A percentile compares a stretch with the other conserved stretches of the same genome.
These are phyloP conservation scores for Pituophis catenifer DNA, from an alignment of 2,113 vertebrate genomes.

Conservation along the genomic window DNA sequence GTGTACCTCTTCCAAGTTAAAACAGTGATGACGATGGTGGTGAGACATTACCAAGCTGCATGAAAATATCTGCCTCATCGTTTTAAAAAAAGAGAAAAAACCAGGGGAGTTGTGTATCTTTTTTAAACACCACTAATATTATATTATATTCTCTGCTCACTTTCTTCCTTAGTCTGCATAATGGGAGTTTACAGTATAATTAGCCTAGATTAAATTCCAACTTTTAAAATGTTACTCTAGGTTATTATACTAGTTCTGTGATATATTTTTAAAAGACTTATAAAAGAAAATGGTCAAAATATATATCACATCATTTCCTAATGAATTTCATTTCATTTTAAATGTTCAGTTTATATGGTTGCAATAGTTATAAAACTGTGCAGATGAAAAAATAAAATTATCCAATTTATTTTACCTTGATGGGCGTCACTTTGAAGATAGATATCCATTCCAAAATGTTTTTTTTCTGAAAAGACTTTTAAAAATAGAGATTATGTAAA, in stretches of 20 bases:
- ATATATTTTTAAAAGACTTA: not conserved
- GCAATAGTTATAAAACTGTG: constrained; percentile 13
- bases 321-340: not conserved
- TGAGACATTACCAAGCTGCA: not conserved
- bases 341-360: constrained; percentile 19
- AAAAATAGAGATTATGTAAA: constrained; percentile 38
- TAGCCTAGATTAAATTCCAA: not conserved
- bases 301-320: constrained; percentile 15
- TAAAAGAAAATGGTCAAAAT: not conserved
- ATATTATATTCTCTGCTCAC: not conserved
- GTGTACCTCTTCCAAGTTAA: not conserved
- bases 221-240: not conserved
- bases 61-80: not conserved
- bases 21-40: not conserved
- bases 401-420: constrained; percentile 40
- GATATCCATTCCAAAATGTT: constrained; percentile 51
- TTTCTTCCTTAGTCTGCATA: not conserved
- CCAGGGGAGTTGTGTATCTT: not conserved
- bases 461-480: constrained; percentile 49
- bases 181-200: not conserved
- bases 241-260: not conserved
- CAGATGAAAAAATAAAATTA: constrained; percentile 40
- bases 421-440: constrained; percentile 34
- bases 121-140: not conserved
- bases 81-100: not conserved